phyloP scores from a whole-genome alignment of 1,140 invertebrate species.

The Drosophila sturtevanti region DNA sequence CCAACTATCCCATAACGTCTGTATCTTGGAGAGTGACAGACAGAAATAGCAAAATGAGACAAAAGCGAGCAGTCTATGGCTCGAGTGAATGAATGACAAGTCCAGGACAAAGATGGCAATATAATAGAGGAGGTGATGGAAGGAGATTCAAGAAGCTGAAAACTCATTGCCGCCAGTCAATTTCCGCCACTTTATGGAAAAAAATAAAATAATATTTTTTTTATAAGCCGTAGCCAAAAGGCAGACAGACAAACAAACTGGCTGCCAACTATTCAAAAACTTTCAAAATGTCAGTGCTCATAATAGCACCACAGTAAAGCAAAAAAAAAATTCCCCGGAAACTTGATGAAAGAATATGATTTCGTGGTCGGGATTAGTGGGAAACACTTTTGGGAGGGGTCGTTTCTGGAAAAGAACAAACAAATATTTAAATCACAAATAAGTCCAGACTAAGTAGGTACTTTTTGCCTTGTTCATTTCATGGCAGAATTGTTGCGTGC shows the following conservation, averaged over 20 bases:
- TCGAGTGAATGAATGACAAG: conserved; percentile 49
- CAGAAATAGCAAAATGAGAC: conserved; percentile 55
- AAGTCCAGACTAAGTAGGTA: conserved; percentile 21
- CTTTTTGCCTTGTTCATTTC: conserved; percentile 41
- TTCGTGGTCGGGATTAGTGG: conserved; percentile 56
- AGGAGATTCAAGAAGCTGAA: conserved; percentile 9
- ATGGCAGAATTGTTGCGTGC: conserved; percentile 67
- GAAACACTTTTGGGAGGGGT: conserved; percentile 14
- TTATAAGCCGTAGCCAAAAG: conserved; percentile 33
- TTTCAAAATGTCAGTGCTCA: conserved; percentile 61
- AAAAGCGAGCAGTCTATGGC: conserved; percentile 42
- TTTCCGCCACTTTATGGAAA: conserved; percentile 52
- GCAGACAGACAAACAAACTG: conserved; percentile 24
- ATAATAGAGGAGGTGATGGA: background rate
- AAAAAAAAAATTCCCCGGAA: background rate
- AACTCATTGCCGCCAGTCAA: conserved; percentile 62
- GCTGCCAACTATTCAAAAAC: conserved; percentile 46
- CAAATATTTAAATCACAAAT: conserved; percentile 57
- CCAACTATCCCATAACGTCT: no score
- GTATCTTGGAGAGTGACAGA: conserved; percentile 19
- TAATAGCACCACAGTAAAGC: conserved; percentile 15
- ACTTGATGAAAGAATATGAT: conserved; percentile 5
- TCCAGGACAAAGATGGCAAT: conserved; percentile 11
- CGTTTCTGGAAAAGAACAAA: background rate
- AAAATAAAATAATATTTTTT: conserved; percentile 47